Percentiles rank a stretch among this genome's conserved stretches.
phyloP scores from a whole-genome alignment of 2,797 vertebrate species.

The Cottoperca gobio region DNA sequence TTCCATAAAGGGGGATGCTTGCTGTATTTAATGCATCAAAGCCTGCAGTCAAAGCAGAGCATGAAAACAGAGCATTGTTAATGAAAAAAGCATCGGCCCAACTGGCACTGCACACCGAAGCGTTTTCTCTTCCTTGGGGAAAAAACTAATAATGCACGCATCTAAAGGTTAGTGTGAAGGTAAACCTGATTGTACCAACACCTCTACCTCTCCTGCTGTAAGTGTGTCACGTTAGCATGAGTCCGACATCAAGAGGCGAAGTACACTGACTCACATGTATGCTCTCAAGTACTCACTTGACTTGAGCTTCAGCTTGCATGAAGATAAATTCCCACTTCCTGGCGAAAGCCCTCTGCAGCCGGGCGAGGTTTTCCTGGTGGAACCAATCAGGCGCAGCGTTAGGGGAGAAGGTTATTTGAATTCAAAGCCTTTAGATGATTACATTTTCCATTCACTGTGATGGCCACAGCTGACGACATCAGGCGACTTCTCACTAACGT shows the following conservation, averaged over 20 bases:
- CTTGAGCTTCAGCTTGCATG: conserved; percentile 98
- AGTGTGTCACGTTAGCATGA: not conserved
- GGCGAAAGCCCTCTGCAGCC: conserved; percentile 95
- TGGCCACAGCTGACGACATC: not conserved
- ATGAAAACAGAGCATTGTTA: conserved; percentile 30
- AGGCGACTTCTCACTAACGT: conserved; percentile 11
- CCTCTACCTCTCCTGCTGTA: not conserved
- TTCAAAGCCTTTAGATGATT: conserved; percentile 40
- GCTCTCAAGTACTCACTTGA: conserved; percentile 89
- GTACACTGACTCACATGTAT: conserved; percentile 9
- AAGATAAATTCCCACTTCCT: conserved; percentile 99
- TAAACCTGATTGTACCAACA: conserved; percentile 11
- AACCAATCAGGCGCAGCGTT: conserved; percentile 36
- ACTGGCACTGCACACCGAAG: conserved; percentile 2
- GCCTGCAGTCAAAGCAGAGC: conserved; percentile 31
- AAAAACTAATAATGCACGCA: conserved; percentile 34
- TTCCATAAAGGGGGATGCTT: conserved; percentile 25
- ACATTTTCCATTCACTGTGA: conserved; percentile 22
- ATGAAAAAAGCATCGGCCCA: conserved; percentile 9
- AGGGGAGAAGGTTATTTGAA: conserved; percentile 31
- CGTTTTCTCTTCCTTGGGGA: conserved; percentile 22
- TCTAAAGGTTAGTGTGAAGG: conserved; percentile 15
- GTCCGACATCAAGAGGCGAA: not conserved
- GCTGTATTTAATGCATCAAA: conserved; percentile 39
- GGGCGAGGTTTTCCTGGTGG: conserved; percentile 94